These are phyloP conservation scores for Phodopus roborovskii DNA, from an alignment of 2,113 vertebrate genomes.

Conservation along the genomic window DNA sequence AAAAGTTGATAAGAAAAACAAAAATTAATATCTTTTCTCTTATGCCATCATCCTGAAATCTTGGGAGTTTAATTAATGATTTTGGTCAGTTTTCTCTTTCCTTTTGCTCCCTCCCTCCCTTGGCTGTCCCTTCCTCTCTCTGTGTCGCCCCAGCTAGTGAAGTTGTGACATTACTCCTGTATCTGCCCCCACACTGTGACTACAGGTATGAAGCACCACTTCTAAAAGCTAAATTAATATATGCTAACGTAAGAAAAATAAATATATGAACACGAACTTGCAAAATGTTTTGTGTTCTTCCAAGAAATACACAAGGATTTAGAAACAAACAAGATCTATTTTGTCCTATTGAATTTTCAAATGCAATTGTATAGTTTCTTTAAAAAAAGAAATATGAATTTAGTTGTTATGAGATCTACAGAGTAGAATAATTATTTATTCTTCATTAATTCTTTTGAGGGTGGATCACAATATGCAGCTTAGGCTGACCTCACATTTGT, in stretches of 20 bases:
- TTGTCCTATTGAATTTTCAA: neutral
- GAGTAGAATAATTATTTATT: neutral
- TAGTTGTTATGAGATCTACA: neutral
- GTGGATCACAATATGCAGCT: neutral
- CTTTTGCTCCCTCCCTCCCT: neutral
- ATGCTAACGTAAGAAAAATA: neutral
- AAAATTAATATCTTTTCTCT: neutral
- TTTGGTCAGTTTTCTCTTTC: neutral
- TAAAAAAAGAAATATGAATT: slow-evolving; percentile 15
- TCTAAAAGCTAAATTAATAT: slow-evolving; percentile 18
- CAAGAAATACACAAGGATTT: neutral
- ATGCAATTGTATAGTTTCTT: neutral
- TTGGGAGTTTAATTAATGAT: neutral
- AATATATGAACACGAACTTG: neutral
- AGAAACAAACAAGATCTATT: neutral
- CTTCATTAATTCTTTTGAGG: neutral
- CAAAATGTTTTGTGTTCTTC: neutral
- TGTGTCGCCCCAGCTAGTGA: neutral
- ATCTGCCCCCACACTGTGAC: too few relatives aligned
- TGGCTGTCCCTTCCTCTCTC: neutral
- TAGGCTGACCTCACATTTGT: neutral
- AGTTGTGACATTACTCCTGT: neutral
- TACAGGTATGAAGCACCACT: neutral
- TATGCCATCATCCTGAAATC: neutral
- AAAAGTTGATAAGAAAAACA: slow-evolving; percentile 17